Evolutionary conservation across 2,113 vertebrate species (phyloP).

Genomic region (Catharus fuscescens): DNA sequence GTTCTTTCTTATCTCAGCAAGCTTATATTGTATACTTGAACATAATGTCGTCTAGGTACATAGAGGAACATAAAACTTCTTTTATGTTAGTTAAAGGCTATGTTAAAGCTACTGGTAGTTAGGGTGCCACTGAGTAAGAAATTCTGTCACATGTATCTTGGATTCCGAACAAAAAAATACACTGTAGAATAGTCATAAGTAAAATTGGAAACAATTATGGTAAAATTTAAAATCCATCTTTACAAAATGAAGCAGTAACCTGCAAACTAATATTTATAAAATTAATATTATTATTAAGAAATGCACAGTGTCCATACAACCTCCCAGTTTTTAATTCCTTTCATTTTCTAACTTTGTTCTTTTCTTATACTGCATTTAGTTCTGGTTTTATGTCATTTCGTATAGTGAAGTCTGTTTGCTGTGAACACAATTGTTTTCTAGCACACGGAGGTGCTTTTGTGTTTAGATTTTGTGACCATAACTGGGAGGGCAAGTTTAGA

Average conservation of each 20-base stretch:
- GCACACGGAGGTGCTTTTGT: background rate
- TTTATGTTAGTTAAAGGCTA: background rate
- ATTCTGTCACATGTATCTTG: background rate
- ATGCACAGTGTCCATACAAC: background rate
- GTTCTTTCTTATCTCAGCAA: background rate
- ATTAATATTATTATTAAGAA: background rate
- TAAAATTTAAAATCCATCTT: background rate
- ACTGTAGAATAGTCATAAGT: background rate
- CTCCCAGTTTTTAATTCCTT: background rate
- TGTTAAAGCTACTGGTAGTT: background rate
- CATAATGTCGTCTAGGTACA: background rate
- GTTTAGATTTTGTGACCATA: background rate
- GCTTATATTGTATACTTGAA: background rate
- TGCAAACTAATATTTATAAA: background rate
- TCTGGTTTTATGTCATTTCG: background rate
- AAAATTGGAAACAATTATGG: background rate
- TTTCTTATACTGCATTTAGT: background rate
- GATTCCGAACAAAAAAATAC: background rate
- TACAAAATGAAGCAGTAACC: background rate
- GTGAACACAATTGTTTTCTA: background rate
- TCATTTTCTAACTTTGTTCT: background rate
- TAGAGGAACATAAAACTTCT: background rate
- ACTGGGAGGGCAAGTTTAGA: background rate
- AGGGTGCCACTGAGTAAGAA: background rate
- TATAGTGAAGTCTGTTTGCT: background rate